Conservation (phyloP, 1,140 invertebrate genomes). For the Apis dorsata region DNA sequence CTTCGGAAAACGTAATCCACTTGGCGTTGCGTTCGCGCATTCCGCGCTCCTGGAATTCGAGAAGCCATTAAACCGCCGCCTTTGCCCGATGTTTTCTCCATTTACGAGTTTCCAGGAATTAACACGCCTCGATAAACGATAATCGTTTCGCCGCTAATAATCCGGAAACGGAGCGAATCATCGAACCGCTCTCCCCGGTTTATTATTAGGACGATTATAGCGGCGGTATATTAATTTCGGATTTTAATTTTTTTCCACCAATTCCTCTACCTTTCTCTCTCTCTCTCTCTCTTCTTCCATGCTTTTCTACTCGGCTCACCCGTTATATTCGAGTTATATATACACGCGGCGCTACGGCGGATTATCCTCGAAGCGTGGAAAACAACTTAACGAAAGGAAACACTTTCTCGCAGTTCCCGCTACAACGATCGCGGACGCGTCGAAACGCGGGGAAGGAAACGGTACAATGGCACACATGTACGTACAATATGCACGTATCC, state of each 20-base stretch:
- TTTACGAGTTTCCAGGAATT: neutral
- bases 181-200: neutral
- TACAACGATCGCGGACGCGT: conserved; percentile 43
- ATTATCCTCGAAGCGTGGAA: conserved; percentile 69
- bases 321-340: conserved; percentile 7
- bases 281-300: neutral
- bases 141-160: neutral
- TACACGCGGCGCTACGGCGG: conserved; percentile 5
- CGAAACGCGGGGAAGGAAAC: conserved; percentile 21
- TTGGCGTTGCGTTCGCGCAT: conserved; percentile 8
- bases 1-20: conserved; percentile 10
- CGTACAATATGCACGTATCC: neutral
- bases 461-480: conserved; percentile 6
- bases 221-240: too few relatives aligned
- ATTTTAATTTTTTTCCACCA: too few relatives aligned
- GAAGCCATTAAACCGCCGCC: too few relatives aligned
- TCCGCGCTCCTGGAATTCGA: neutral
- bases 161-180: neutral
- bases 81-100: neutral
- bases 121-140: neutral
- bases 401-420: conserved; percentile 66
- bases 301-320: conserved; percentile 2
- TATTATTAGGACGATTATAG: neutral
- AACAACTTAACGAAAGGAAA: conserved; percentile 68
- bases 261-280: too few relatives aligned